These are phyloP conservation scores for Heteromurus nitidus DNA, from an alignment of 2,888 invertebrate species.

Conservation along the genomic window DNA sequence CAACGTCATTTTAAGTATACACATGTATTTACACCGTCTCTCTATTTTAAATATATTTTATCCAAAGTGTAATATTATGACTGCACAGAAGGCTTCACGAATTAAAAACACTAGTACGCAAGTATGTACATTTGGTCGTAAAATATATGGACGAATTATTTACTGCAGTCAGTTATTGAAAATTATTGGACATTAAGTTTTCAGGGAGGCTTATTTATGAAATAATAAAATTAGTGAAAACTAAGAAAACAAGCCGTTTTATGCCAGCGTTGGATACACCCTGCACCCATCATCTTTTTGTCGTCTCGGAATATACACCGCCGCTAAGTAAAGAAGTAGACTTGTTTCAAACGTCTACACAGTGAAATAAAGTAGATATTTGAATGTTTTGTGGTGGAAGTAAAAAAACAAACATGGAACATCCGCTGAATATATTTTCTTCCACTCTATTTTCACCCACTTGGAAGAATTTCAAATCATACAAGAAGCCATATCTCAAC, in stretches of 20 bases:
- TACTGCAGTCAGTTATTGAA: conserved; percentile 20
- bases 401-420: conserved; percentile 51
- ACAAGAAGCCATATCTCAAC: conserved; percentile 23
- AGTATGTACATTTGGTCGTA: not conserved
- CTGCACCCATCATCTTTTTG: too few species aligned
- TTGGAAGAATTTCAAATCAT: conserved; percentile 52
- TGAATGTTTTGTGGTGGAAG: conserved; percentile 43
- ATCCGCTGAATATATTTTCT: conserved; percentile 15
- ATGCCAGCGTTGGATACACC: too few species aligned
- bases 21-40: not conserved
- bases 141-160: conserved; percentile 6
- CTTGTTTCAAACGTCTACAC: conserved; percentile 17
- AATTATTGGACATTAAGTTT: conserved; percentile 32
- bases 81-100: conserved; percentile 12
- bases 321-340: not conserved
- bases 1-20: not conserved
- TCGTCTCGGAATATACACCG: too few species aligned
- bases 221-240: conserved; percentile 38
- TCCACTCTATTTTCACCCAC: conserved; percentile 45
- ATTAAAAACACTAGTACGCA: not conserved
- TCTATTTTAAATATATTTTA: not conserved
- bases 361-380: conserved; percentile 33
- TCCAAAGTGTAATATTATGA: not conserved
- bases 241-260: conserved; percentile 29
- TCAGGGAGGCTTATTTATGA: conserved; percentile 27